These are phyloP conservation scores for Thereva nobilitata DNA, from an alignment of 2,888 invertebrate species.

Conservation along the genomic window DNA sequence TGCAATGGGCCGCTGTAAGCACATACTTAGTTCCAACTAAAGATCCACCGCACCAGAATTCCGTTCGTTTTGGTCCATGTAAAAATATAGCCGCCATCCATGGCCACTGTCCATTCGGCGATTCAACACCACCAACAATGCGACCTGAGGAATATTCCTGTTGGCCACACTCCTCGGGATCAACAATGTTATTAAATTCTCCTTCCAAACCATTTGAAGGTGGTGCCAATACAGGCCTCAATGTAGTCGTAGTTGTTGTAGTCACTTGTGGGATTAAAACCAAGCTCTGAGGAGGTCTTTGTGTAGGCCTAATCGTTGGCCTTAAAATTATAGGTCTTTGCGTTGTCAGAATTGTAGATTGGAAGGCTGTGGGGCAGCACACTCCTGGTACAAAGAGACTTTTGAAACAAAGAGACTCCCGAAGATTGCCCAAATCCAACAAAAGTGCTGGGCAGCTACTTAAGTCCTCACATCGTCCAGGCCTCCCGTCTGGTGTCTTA, in stretches of 20 bases:
- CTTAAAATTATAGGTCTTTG: conserved; percentile 50
- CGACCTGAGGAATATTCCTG: conserved; percentile 82
- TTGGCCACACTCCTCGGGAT: conserved; percentile 73
- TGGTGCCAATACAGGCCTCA: conserved; percentile 44
- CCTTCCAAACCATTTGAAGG: conserved; percentile 48
- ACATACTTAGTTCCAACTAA: conserved; percentile 76
- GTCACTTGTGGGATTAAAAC: conserved; percentile 56
- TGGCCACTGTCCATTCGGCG: conserved; percentile 87
- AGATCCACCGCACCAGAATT: conserved; percentile 94
- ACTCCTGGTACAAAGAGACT: conserved; percentile 90
- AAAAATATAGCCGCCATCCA: conserved; percentile 96
- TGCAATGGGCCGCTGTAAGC: conserved; percentile 92
- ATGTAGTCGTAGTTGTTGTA: conserved; percentile 61
- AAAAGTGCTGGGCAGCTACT: conserved; percentile 86
- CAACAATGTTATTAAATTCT: conserved; percentile 50
- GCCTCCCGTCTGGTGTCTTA: conserved; percentile 78
- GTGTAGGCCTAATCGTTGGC: conserved; percentile 51
- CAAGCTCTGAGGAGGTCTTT: conserved; percentile 47
- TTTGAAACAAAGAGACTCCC: conserved; percentile 89
- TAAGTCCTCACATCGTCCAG: conserved; percentile 83
- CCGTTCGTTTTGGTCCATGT: conserved; percentile 80
- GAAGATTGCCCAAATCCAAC: conserved; percentile 76
- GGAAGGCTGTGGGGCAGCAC: conserved; percentile 72
- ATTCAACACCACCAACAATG: conserved; percentile 87
- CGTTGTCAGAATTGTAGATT: conserved; percentile 53